phyloP scores from a whole-genome alignment of 2,888 invertebrate species.

The Orthonychiurus folsomi region DNA sequence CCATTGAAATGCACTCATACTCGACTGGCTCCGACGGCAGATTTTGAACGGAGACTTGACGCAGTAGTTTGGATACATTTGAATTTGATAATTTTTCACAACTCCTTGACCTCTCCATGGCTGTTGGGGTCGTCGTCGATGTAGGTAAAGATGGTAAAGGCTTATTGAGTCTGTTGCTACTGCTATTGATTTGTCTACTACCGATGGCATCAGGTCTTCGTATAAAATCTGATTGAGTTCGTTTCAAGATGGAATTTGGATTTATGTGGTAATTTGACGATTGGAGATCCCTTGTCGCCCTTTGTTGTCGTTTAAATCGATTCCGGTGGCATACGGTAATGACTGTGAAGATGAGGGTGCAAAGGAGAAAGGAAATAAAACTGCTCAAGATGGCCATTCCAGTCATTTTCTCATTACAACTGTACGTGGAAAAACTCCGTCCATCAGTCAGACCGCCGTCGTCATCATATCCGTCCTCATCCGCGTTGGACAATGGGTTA shows the following conservation, averaged over 20 bases:
- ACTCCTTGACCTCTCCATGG: no score
- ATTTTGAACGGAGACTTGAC: neutral
- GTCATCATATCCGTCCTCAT: constrained; percentile 26
- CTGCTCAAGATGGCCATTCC: constrained; percentile 27
- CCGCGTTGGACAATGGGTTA: constrained; percentile 25
- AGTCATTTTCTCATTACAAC: constrained; percentile 35
- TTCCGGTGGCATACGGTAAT: constrained; percentile 9
- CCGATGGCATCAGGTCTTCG: no score
- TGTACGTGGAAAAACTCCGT: constrained; percentile 4
- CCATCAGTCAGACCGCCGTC: neutral
- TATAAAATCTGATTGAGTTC: neutral
- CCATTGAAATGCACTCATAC: constrained; percentile 14
- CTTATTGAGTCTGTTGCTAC: constrained; percentile 3
- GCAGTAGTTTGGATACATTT: constrained; percentile 5
- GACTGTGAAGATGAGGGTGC: constrained; percentile 24
- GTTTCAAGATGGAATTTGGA: neutral
- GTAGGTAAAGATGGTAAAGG: constrained; percentile 15
- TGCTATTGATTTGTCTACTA: neutral
- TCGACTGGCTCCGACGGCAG: neutral
- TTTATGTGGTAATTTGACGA: neutral
- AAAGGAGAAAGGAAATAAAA: constrained; percentile 28
- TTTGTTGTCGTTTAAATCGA: neutral
- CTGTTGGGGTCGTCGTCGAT: no score
- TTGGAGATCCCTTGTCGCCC: neutral
- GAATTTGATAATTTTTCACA: neutral